A percentile compares a stretch with the other conserved stretches of the same genome.
Conservation (phyloP, 2,113 vertebrate species). For the Cyanistes caeruleus region DNA sequence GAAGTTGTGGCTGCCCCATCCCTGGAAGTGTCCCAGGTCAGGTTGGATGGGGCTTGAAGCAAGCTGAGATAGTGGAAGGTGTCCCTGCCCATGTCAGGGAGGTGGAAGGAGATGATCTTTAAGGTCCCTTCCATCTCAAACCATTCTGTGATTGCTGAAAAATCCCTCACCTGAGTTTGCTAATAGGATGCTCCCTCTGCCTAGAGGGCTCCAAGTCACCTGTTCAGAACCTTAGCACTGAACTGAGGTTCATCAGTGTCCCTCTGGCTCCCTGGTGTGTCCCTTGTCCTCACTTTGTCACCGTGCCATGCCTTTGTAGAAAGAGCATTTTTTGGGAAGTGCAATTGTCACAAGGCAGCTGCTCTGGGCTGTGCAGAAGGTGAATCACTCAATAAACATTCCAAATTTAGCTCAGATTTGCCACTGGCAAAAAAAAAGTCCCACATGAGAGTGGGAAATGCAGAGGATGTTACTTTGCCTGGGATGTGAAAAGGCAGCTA, state of each 20-base stretch:
- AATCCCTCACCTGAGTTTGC: background rate
- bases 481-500: background rate
- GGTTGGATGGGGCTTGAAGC: rapidly evolving
- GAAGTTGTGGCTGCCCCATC: background rate
- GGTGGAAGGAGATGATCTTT: rapidly evolving
- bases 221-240: background rate
- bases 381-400: slow-evolving; percentile 5
- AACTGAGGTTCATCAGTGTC: background rate
- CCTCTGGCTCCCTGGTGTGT: background rate
- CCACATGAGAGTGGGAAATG: background rate
- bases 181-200: background rate
- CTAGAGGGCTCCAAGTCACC: background rate
- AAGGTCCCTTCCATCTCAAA: background rate
- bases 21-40: background rate
- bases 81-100: background rate
- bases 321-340: background rate
- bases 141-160: background rate
- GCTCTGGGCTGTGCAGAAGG: background rate
- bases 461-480: background rate
- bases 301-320: rapidly evolving
- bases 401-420: slow-evolving; percentile 8
- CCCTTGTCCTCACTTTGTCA: background rate
- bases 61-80: background rate
- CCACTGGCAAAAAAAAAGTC: background rate
- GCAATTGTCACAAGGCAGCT: background rate